phyloP scores from a whole-genome alignment of 2,888 invertebrate genomes.

The Amphiduros pacificus region DNA sequence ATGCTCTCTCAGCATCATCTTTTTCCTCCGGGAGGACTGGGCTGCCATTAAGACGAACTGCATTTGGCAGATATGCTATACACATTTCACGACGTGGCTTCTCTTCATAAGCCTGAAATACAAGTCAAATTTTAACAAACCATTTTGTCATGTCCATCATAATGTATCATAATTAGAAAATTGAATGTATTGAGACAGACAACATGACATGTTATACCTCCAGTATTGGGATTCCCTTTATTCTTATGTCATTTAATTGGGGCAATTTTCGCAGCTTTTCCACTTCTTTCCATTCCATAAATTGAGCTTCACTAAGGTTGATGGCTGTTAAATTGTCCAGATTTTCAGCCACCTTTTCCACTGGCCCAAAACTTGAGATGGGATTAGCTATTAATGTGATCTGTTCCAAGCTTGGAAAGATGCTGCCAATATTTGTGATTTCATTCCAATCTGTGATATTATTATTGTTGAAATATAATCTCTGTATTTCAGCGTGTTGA shows the following conservation, averaged over 20 bases:
- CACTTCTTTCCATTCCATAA: slow-evolving; percentile 86
- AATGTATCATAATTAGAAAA: too few species aligned
- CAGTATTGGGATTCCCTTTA: slow-evolving; percentile 73
- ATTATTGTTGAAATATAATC: slow-evolving; percentile 73
- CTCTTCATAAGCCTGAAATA: slow-evolving; percentile 62
- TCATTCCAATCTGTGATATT: slow-evolving; percentile 83
- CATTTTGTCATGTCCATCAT: too few species aligned
- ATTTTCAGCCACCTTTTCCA: too few species aligned
- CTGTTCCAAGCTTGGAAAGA: slow-evolving; percentile 83
- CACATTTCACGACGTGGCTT: slow-evolving; percentile 85
- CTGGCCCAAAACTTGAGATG: too few species aligned
- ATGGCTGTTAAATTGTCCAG: slow-evolving; percentile 24
- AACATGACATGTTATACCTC: slow-evolving; percentile 58
- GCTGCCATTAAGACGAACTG: slow-evolving; percentile 86
- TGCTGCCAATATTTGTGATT: slow-evolving; percentile 78
- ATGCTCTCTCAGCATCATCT: slow-evolving; percentile 89
- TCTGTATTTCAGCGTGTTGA: background rate
- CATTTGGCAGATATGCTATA: slow-evolving; percentile 84
- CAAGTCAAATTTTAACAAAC: too few species aligned
- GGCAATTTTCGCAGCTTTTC: slow-evolving; percentile 84
- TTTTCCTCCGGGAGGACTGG: slow-evolving; percentile 83
- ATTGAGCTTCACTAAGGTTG: slow-evolving; percentile 64
- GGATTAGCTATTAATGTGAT: slow-evolving; percentile 68
- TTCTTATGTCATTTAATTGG: slow-evolving; percentile 78
- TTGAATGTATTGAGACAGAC: too few species aligned